Conservation (phyloP, 2,888 invertebrate species). For the Thera britannica region DNA sequence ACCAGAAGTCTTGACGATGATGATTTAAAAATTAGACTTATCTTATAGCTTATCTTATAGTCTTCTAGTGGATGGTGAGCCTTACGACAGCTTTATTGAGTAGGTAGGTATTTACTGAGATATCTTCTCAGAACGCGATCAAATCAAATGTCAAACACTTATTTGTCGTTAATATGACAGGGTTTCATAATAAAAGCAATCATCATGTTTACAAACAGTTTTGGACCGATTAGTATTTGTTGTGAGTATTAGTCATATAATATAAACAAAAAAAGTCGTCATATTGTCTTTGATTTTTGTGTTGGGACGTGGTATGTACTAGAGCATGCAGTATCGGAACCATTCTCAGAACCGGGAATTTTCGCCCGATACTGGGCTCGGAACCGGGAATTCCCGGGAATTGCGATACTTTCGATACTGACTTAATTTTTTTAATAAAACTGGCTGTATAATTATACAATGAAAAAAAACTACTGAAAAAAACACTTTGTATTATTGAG, state of each 20-base stretch:
- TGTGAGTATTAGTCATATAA: not conserved
- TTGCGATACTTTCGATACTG: too few relatives aligned
- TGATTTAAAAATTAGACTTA: too few relatives aligned
- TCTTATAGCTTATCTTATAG: not conserved
- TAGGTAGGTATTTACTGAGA: constrained; percentile 16
- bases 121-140: constrained; percentile 13
- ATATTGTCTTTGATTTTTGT: not conserved
- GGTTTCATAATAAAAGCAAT: constrained; percentile 17
- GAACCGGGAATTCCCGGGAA: too few relatives aligned
- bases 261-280: not conserved
- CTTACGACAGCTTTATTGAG: constrained; percentile 2
- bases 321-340: too few relatives aligned
- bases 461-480: too few relatives aligned
- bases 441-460: too few relatives aligned
- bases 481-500: too few relatives aligned
- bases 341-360: too few relatives aligned
- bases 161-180: constrained; percentile 18
- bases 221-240: constrained; percentile 15
- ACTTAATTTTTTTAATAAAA: too few relatives aligned
- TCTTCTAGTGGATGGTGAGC: not conserved
- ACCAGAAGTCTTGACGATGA: too few relatives aligned
- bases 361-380: too few relatives aligned
- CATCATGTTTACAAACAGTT: constrained; percentile 10
- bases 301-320: not conserved
- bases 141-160: constrained; percentile 21